Evolutionary conservation across 1,140 invertebrate species (phyloP).

Genomic region (Eubasilissa regina): DNA sequence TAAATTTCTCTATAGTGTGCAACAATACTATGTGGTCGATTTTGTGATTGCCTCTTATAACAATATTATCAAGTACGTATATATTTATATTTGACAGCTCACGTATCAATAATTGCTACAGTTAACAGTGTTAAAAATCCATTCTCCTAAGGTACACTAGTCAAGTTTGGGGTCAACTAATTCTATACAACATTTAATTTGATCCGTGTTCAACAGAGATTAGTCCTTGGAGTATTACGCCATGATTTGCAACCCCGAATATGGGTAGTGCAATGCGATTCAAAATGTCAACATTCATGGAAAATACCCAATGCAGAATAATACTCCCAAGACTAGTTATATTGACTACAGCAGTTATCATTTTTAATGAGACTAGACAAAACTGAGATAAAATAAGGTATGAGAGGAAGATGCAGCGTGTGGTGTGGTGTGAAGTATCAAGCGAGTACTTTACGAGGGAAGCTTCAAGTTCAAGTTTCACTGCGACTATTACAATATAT

Average conservation of each 20-base stretch:
- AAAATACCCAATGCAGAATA: too few relatives aligned
- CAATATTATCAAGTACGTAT: constrained; percentile 43
- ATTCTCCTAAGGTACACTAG: constrained; percentile 23
- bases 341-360: not conserved
- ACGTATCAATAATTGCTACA: constrained; percentile 46
- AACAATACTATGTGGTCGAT: constrained; percentile 52
- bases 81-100: constrained; percentile 48
- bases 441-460: not conserved
- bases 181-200: constrained; percentile 20
- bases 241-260: too few relatives aligned
- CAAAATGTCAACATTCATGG: too few relatives aligned
- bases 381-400: not conserved
- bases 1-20: constrained; percentile 54
- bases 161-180: constrained; percentile 23
- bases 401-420: not conserved
- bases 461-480: not conserved
- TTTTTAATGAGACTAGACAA: constrained; percentile 34
- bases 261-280: too few relatives aligned
- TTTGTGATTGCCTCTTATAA: constrained; percentile 57
- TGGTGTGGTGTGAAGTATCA: not conserved
- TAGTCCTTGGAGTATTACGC: too few relatives aligned
- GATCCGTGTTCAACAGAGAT: too few relatives aligned
- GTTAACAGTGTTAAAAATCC: constrained; percentile 44
- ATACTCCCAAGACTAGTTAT: too few relatives aligned
- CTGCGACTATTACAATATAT: constrained; percentile 12